Evolutionary conservation across 2,888 invertebrate species (phyloP), one percentile per base, ranked within the genome.

Genomic region (Xestobium rufovillosum): DNA sequence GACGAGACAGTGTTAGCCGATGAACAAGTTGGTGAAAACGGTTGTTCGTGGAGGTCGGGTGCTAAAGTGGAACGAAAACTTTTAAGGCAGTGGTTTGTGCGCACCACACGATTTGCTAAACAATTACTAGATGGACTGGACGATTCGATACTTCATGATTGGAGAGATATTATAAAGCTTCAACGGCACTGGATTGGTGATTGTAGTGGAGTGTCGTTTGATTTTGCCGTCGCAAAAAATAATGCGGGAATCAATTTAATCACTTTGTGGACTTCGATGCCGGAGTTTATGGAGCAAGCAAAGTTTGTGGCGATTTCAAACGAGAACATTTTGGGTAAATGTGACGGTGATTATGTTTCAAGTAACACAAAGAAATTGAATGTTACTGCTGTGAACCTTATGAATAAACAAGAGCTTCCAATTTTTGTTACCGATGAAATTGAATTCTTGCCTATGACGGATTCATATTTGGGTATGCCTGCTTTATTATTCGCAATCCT

Each of bases 1-100:
- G 98, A 99, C 67, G 69, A 87, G 65, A 99, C 98, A 2, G 98
- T 98, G 2, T 66, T 99, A 45, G 98, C 97, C 3, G 89, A 96
- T 67, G 98, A 98, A 62, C 98, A 98, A 72, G 90, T 98, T 3
- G 94, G 95, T 68, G 80, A 78, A 30, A 75, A 83, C 54, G 90
- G 92, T 8, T 73, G 76, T 53, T 94, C 95, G 1, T 98, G 98
- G 98, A 73, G 98, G 40, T 97, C 97, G 3, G 96, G 97, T 2
- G 96, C 91, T 4, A 78, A 80, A 66, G 94, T 94, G 4, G 88
- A 96, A 63, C 90, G 86, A 55, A 85, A 80, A 63, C 67, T 82
- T 39, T 71, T 97, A 1, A 82, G 78, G 19, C 98, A 98, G 59
- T 98, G 98, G 98, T 96, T 90, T 64, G 75, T 98, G 17, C 81